phyloP scores from a whole-genome alignment of 1,140 invertebrate species.

The Ephestia elutella region DNA sequence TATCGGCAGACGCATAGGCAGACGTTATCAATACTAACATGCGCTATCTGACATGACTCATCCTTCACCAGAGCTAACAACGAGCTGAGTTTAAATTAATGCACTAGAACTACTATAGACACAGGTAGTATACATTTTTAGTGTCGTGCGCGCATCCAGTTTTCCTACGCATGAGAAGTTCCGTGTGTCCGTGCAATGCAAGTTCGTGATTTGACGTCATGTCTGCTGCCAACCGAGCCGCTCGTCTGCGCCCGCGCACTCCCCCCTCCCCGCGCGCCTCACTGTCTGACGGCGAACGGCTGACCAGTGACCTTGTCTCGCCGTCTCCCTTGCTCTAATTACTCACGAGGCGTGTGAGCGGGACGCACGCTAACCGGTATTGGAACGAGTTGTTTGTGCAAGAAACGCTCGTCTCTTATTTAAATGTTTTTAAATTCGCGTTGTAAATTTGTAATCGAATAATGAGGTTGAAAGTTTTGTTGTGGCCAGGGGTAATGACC shows the following conservation, averaged over 20 bases:
- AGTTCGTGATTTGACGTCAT: slow-evolving; percentile 55
- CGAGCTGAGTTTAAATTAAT: background rate
- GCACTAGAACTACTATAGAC: slow-evolving; percentile 15
- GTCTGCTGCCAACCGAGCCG: slow-evolving; percentile 39
- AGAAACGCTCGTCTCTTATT: slow-evolving; percentile 60
- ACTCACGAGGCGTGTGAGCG: slow-evolving; percentile 20
- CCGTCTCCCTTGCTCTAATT: slow-evolving; percentile 37
- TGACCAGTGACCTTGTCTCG: slow-evolving; percentile 69
- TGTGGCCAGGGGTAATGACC: slow-evolving; percentile 57
- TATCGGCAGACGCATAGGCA: slow-evolving; percentile 2
- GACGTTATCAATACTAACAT: slow-evolving; percentile 1
- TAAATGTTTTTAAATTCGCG: slow-evolving; percentile 62
- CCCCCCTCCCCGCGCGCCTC: slow-evolving; percentile 46
- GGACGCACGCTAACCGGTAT: slow-evolving; percentile 43
- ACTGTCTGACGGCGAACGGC: slow-evolving; percentile 62
- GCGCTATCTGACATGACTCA: slow-evolving; percentile 1
- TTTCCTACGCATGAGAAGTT: slow-evolving; percentile 56
- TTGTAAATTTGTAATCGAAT: slow-evolving; percentile 50
- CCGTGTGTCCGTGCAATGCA: slow-evolving; percentile 20
- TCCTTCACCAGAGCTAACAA: background rate
- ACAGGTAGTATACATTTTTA: slow-evolving; percentile 36
- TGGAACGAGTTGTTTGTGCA: slow-evolving; percentile 61
- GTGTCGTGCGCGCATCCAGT: slow-evolving; percentile 42
- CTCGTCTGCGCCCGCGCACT: slow-evolving; percentile 45
- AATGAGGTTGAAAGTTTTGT: slow-evolving; percentile 42